A percentile compares a stretch with the other conserved stretches of the same genome.
These are phyloP conservation scores for Merodon equestris DNA, from an alignment of 2,888 invertebrate species.

Conservation along the genomic window DNA sequence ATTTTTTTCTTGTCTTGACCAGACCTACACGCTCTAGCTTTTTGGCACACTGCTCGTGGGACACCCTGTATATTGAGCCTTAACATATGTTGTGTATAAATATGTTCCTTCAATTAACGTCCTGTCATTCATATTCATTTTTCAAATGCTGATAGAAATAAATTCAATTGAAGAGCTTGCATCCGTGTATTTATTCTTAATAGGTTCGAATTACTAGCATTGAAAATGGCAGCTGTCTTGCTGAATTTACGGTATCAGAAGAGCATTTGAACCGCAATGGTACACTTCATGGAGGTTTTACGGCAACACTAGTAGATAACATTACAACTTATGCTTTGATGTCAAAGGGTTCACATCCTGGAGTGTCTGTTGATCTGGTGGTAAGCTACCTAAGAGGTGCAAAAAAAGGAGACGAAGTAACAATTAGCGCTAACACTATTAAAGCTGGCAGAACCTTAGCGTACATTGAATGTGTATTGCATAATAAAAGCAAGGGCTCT, in stretches of 20 bases:
- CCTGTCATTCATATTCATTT: neutral
- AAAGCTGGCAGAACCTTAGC: conserved; percentile 89
- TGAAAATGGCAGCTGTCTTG: conserved; percentile 86
- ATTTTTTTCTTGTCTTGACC: no score
- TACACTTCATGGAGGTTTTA: conserved; percentile 91
- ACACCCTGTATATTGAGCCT: neutral
- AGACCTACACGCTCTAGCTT: no score
- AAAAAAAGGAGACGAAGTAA: conserved; percentile 86
- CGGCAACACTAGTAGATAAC: conserved; percentile 86
- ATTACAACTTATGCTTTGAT: conserved; percentile 89
- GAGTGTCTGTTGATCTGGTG: conserved; percentile 91
- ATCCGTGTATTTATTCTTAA: neutral
- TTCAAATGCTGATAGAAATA: conserved; percentile 9
- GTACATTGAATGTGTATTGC: conserved; percentile 89
- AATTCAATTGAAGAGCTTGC: neutral
- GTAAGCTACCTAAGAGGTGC: conserved; percentile 90
- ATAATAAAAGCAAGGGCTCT: conserved; percentile 85
- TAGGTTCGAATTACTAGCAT: conserved; percentile 79
- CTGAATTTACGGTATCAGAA: conserved; percentile 86
- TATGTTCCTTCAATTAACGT: neutral
- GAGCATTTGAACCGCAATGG: conserved; percentile 89
- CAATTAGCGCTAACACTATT: conserved; percentile 88
- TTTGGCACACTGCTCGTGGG: no score
- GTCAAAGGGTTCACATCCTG: conserved; percentile 83
- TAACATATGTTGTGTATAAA: neutral